A percentile compares a stretch with the other conserved stretches of the same genome.
Conservation (phyloP, 2,113 vertebrate species). For the human region DNA sequence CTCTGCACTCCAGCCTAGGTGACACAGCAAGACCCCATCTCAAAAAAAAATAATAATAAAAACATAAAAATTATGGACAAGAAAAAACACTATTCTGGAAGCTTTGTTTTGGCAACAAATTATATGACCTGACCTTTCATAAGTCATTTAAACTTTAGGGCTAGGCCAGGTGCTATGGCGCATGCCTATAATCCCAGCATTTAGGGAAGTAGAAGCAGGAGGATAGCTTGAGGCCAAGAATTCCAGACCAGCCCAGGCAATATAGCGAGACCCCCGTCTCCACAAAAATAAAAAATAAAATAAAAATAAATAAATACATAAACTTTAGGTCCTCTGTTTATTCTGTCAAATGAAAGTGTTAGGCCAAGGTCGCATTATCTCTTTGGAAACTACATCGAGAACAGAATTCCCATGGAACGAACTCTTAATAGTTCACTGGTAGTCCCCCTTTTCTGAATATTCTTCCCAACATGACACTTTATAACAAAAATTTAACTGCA, state of each 20-base stretch:
- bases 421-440: not conserved
- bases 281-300: too few species aligned
- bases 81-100: not conserved
- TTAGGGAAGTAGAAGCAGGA: not conserved
- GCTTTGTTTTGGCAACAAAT: conserved; percentile 1
- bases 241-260: not conserved
- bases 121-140: not conserved
- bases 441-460: not conserved
- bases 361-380: not conserved
- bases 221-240: not conserved
- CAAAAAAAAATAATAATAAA: not conserved
- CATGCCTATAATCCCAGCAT: not conserved
- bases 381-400: not conserved
- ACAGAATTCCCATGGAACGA: conserved; percentile 7
- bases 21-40: not conserved
- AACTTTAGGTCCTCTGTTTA: not conserved
- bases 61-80: not conserved
- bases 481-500: not conserved
- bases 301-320: too few species aligned
- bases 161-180: not conserved
- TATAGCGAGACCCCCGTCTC: too few species aligned
- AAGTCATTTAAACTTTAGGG: conserved; percentile 19
- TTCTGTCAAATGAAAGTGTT: conserved; percentile 17
- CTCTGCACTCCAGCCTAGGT: not conserved
- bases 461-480: not conserved